phyloP scores from a whole-genome alignment of 2,113 vertebrate genomes.

The Aphelocoma coerulescens region DNA sequence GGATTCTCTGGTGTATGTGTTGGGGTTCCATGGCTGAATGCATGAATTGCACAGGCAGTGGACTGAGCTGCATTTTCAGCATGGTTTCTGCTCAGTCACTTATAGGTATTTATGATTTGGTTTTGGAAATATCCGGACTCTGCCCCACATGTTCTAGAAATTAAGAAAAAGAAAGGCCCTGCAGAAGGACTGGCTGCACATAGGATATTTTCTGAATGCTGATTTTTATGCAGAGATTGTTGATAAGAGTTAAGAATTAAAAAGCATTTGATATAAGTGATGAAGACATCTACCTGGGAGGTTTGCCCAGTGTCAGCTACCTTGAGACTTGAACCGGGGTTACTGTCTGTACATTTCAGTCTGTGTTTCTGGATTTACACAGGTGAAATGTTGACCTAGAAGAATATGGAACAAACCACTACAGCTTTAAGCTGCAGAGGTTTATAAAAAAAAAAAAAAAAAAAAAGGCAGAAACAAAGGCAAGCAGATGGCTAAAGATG shows the following conservation, averaged over 20 bases:
- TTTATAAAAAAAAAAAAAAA: constrained; percentile 70
- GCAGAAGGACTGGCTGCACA: background rate
- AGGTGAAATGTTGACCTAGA: constrained; percentile 73
- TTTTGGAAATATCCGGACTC: background rate
- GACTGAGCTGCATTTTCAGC: background rate
- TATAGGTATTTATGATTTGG: background rate
- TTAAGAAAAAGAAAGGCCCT: background rate
- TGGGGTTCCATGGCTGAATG: background rate
- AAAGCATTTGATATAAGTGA: constrained; percentile 44
- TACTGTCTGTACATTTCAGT: constrained; percentile 45
- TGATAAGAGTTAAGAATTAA: constrained; percentile 38
- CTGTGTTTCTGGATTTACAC: constrained; percentile 71
- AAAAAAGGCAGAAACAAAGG: constrained; percentile 76
- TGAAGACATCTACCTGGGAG: constrained; percentile 44
- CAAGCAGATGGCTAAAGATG: constrained; percentile 96
- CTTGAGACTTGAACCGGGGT: constrained; percentile 53
- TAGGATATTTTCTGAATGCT: background rate
- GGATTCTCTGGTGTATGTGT: background rate
- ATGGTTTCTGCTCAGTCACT: background rate
- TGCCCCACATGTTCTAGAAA: background rate
- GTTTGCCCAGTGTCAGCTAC: background rate
- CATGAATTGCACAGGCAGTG: background rate
- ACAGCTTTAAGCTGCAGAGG: constrained; percentile 73
- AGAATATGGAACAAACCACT: constrained; percentile 72
- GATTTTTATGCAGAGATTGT: background rate